A percentile compares a stretch with the other conserved stretches of the same genome.
phyloP scores from a whole-genome alignment of 2,113 vertebrate genomes.

The Centrocercus urophasianus region DNA sequence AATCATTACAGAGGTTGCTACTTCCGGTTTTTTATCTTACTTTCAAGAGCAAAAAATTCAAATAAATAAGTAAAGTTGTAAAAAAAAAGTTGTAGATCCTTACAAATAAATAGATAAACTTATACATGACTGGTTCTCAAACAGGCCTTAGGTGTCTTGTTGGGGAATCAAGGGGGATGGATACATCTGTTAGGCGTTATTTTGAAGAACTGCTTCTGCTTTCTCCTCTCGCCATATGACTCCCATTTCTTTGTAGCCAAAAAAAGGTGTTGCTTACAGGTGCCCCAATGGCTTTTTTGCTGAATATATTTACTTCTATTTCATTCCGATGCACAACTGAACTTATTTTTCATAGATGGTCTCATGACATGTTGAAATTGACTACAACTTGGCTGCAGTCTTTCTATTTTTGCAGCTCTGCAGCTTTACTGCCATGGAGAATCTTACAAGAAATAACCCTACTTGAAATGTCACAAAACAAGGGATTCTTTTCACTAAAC shows the following conservation, averaged over 20 bases:
- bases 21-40: background rate
- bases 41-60: background rate
- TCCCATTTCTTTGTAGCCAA: background rate
- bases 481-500: background rate
- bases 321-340: background rate
- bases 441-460: background rate
- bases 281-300: background rate
- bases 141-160: background rate
- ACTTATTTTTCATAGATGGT: background rate
- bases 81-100: background rate
- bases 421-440: background rate
- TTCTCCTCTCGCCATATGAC: background rate
- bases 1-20: background rate
- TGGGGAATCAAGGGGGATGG: background rate
- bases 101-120: background rate
- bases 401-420: background rate
- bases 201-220: background rate
- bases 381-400: background rate
- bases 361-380: accelerated
- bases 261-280: background rate
- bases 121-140: background rate
- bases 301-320: background rate
- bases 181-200: background rate
- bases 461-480: background rate
- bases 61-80: background rate